Evolutionary conservation across 1,140 invertebrate species (phyloP).

Genomic region (Drosophila quadrilineata): DNA sequence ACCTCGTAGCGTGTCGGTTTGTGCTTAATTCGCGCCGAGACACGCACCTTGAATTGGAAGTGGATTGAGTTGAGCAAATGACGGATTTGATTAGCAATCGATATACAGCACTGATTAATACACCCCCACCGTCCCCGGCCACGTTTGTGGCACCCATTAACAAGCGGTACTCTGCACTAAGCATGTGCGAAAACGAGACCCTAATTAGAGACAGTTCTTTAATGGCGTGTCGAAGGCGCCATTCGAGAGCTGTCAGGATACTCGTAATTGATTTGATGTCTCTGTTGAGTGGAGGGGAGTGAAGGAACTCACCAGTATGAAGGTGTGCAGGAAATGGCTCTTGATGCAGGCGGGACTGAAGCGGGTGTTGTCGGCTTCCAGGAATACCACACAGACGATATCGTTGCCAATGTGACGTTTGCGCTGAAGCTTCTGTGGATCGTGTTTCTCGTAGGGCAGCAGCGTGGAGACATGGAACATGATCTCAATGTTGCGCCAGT

Average conservation of each 20-base stretch:
- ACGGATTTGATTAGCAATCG: neutral
- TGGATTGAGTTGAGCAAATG: neutral
- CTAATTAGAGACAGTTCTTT: too few species aligned
- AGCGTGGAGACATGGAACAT: slow-evolving; percentile 98
- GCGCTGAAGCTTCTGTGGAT: slow-evolving; percentile 96
- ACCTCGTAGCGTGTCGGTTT: slow-evolving; percentile 94
- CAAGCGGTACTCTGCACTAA: too few species aligned
- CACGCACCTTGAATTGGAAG: slow-evolving; percentile 84
- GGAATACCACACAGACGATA: slow-evolving; percentile 97
- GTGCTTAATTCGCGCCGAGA: slow-evolving; percentile 91
- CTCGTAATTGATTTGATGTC: too few species aligned
- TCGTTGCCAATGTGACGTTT: slow-evolving; percentile 98
- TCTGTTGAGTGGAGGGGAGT: too few species aligned
- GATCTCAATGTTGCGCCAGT: slow-evolving; percentile 96
- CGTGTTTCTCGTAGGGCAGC: slow-evolving; percentile 94
- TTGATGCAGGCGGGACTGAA: slow-evolving; percentile 97
- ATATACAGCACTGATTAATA: too few species aligned
- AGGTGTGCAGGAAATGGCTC: slow-evolving; percentile 95
- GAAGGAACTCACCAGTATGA: slow-evolving; percentile 90
- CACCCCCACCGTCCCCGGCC: too few species aligned
- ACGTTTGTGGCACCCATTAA: too few species aligned
- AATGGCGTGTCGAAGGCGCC: too few species aligned
- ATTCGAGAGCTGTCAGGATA: too few species aligned
- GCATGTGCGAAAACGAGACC: too few species aligned
- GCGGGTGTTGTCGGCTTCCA: slow-evolving; percentile 94